phyloP scores from a whole-genome alignment of 2,888 invertebrate species.

The Eupithecia tripunctaria region DNA sequence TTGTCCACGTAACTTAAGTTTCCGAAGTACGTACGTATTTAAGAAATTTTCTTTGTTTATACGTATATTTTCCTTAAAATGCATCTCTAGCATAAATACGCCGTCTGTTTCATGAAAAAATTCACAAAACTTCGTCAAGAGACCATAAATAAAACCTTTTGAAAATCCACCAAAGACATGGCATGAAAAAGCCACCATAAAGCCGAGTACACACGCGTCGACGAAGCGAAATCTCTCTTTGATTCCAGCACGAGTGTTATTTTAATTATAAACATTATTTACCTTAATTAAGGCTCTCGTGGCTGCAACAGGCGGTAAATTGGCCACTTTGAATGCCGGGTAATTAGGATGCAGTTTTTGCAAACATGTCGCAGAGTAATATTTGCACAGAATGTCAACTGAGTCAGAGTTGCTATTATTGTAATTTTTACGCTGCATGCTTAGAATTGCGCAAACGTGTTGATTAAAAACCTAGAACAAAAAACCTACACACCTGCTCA shows the following conservation, averaged over 20 bases:
- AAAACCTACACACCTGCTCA: too few relatives aligned
- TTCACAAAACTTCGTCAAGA: neutral
- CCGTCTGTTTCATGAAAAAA: neutral
- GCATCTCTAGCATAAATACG: too few relatives aligned
- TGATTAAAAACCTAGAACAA: too few relatives aligned
- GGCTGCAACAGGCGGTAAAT: constrained; percentile 70
- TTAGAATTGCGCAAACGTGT: neutral
- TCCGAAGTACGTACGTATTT: too few relatives aligned
- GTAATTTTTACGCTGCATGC: neutral
- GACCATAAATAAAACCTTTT: neutral
- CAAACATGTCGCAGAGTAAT: constrained; percentile 39
- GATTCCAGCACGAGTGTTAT: constrained; percentile 76
- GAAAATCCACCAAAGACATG: constrained; percentile 45
- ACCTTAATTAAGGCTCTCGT: constrained; percentile 78
- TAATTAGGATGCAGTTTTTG: constrained; percentile 78
- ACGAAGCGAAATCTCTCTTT: constrained; percentile 70
- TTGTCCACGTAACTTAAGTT: too few relatives aligned
- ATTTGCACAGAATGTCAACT: neutral
- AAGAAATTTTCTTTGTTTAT: too few relatives aligned
- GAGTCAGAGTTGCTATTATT: neutral
- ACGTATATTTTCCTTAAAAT: too few relatives aligned
- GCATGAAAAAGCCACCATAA: constrained; percentile 60
- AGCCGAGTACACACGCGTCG: constrained; percentile 73
- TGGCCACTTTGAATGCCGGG: constrained; percentile 71
- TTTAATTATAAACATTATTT: constrained; percentile 84